Base-by-base conservation (phyloP, 2,797 vertebrate genomes). In the Cichlasoma orientale region DNA sequence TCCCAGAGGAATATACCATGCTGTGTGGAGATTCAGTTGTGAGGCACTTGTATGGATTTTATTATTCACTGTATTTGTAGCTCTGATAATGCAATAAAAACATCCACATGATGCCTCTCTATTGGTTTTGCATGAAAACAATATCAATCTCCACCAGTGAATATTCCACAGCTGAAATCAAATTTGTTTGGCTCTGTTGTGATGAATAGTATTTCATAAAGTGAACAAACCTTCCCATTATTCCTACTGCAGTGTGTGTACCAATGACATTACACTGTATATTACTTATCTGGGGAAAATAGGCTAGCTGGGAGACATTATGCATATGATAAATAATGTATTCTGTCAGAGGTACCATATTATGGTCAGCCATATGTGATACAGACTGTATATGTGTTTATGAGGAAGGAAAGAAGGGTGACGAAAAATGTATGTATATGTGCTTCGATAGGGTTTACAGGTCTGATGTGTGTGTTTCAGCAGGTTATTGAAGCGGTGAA, bases 201-300 rank as follows among this genome's bases (percentile, higher is more conserved):
- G 94, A 95, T 94, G 92, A 94, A 95, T 95, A 86, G 92, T 90
- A 80, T 93, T 95, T 95, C 93, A 95, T 94, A 94, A 95, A 93
- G 89, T 86, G 92, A 93, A 90, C 90, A 92, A 92, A 90, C 89
- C 89, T 88, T 85, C 89, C 86, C 86, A 92, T 95, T 94, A 94
- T 92, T 95, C 89, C 77, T 79, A 77, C 80, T 80, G 68, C 75
- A 84, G 75, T 73, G 59, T 72, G 78, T 79, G 89, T 78, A 61
- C 77, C 91, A 92, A 84, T 92, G 90, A 90, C 90, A 90, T 92
- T 87, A 93, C 79, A 82, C 86, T 91, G 90, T 92, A 90, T 92
- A 94, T 94, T 95, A 94, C 91, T 92, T 93, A 94, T 92, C 87
- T 79, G 86, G 68, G 87, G 91, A 90, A 92, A 93, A 92, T 89